Evolutionary conservation across 35 echinoderm and acorn worm species (phyloP).

Genomic region (Strongylocentrotus purpuratus): DNA sequence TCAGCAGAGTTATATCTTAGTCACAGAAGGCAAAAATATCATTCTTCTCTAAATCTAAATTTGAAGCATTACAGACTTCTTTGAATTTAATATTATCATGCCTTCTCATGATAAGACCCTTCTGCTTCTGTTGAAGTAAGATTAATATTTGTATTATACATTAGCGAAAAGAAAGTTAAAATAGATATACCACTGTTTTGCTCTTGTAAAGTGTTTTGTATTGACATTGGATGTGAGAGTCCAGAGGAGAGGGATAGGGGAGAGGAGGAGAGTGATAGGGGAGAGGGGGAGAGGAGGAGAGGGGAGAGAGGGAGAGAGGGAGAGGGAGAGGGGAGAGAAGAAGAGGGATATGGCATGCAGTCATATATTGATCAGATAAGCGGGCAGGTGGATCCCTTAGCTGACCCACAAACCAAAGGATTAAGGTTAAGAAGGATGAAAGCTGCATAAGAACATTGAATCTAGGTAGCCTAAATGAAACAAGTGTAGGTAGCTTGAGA

Average conservation of each 20-base stretch:
- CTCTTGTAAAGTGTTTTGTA: background rate
- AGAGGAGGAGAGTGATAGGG: too few species aligned
- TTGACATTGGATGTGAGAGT: background rate
- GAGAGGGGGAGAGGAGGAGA: too few species aligned
- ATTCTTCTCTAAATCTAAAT: background rate
- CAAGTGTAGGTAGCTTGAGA: background rate
- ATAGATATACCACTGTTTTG: background rate
- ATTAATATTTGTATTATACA: background rate
- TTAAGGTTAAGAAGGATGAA: constrained; percentile 11
- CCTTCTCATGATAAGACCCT: background rate
- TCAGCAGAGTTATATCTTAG: too few species aligned
- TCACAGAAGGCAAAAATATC: too few species aligned
- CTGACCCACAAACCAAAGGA: background rate
- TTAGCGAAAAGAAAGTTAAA: background rate
- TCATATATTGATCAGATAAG: constrained; percentile 7
- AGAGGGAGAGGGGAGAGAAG: too few species aligned
- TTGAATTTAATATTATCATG: background rate
- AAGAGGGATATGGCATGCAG: background rate
- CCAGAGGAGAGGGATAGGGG: too few species aligned
- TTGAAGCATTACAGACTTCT: background rate
- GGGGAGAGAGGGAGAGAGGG: too few species aligned
- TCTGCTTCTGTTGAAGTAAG: background rate
- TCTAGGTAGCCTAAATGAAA: background rate
- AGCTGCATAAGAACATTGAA: background rate
- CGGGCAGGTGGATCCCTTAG: background rate